Percentiles rank a stretch among this genome's conserved stretches.
These are phyloP conservation scores for Arrhopalites spinosus DNA, from an alignment of 2,888 invertebrate genomes.

Conservation along the genomic window DNA sequence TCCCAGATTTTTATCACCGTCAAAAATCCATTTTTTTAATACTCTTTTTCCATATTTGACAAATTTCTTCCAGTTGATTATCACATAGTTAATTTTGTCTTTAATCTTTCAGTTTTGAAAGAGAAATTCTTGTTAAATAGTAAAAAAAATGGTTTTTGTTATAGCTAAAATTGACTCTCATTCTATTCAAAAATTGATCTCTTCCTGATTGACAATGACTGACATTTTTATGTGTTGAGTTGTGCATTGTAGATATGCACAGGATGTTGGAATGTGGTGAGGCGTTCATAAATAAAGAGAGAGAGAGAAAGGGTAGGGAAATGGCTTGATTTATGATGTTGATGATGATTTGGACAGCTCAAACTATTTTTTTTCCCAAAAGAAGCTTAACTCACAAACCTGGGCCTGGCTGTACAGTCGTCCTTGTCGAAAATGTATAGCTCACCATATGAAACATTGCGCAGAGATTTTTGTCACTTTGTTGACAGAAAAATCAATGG, in stretches of 20 bases:
- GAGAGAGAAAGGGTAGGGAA: slow-evolving; percentile 7
- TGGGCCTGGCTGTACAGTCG: background rate
- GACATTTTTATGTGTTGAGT: slow-evolving; percentile 33
- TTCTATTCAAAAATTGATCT: background rate
- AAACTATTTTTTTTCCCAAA: slow-evolving; percentile 5
- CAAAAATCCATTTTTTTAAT: no score
- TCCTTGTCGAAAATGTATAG: background rate
- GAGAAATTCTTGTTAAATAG: no score
- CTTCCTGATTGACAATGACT: slow-evolving; percentile 30
- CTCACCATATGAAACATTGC: background rate
- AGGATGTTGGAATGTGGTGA: background rate
- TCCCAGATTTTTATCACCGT: no score
- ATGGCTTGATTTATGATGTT: slow-evolving; percentile 30
- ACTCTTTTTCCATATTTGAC: no score
- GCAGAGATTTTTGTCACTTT: background rate
- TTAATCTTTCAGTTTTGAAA: no score
- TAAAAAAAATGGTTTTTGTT: no score
- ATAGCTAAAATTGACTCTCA: background rate
- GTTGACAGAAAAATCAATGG: slow-evolving; percentile 20
- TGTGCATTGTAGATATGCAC: background rate
- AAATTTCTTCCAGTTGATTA: no score
- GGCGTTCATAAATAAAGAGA: slow-evolving; percentile 5
- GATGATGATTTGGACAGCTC: slow-evolving; percentile 29
- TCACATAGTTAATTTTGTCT: no score
- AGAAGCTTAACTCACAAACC: background rate